phyloP scores from a whole-genome alignment of 64 coral and sea anemone genomes.

The Montipora foliosa region DNA sequence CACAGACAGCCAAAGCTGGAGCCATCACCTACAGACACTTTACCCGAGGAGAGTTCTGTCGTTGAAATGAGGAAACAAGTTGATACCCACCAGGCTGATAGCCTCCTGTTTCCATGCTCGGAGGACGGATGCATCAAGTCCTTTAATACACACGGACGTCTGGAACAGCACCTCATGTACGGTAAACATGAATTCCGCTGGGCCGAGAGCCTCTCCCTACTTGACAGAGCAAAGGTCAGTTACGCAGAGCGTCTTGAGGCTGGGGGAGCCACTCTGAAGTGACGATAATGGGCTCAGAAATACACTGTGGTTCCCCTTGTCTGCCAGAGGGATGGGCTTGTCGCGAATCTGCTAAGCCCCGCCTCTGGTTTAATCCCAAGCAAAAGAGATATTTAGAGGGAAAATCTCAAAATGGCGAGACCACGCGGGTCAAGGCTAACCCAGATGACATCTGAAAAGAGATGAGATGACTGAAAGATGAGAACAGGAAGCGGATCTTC shows the following conservation, averaged over 20 bases:
- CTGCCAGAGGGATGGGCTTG: not conserved
- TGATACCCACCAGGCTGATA: too few relatives aligned
- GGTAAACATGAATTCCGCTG: not conserved
- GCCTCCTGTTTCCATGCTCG: too few relatives aligned
- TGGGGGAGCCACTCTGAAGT: not conserved
- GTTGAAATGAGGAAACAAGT: too few relatives aligned
- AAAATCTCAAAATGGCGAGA: constrained; percentile 24
- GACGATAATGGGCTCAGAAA: not conserved
- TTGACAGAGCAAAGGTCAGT: not conserved
- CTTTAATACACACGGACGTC: not conserved
- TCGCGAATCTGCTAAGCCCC: not conserved
- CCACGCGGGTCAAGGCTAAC: not conserved
- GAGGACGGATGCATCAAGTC: too few relatives aligned
- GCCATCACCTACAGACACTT: too few relatives aligned
- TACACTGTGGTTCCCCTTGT: too few relatives aligned
- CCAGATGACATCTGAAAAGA: constrained; percentile 8
- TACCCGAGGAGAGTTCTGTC: too few relatives aligned
- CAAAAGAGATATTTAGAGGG: constrained; percentile 3
- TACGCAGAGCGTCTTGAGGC: not conserved
- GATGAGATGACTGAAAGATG: not conserved
- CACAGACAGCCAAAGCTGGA: too few relatives aligned
- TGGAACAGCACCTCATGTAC: not conserved
- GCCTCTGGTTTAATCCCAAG: not conserved
- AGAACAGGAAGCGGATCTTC: too few relatives aligned
- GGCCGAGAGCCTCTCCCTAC: not conserved